Base-by-base conservation (phyloP, 1,140 invertebrate genomes). In the Diachasmimorpha longicaudata region DNA sequence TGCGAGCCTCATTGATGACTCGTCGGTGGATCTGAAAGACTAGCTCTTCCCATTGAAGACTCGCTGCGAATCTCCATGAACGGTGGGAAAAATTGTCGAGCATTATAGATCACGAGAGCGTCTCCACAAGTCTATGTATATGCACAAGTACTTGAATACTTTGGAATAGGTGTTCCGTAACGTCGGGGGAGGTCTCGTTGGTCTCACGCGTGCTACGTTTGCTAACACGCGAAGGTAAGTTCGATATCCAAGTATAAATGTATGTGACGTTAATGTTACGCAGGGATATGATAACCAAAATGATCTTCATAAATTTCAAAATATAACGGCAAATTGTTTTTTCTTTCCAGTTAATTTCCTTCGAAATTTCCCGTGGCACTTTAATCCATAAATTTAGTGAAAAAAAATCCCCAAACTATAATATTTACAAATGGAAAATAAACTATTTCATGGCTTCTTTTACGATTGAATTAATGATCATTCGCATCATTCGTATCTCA, bases 171-270 rank as follows among this genome's bases (percentile, higher is more conserved):
- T 75, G 73, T 75, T 75, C 73, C 73, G 73, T 75, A 75, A 75
- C 73, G 73, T 71, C 55, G 84, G 84, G 80, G 82, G 82, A 86
- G 83, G 83, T 84, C 84, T 86, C 79, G 79, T 76, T 85, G 83
- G 81, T 85, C 86, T 85, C 85, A 85, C 85, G 80, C 79, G 80
- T 79, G 78, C 81, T 82, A 81, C 81, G 81, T 77, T 82, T 77
- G 81, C 81, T 79, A 6, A 81, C 85, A 86, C 84, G 84, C 85
- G 79, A 85, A 58, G 39, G 46, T 58, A 44, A 58, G 46, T 31
- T 31, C 25, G 46, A 31, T 25, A 36, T 10, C 4, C 42, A 25
- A 70, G 14, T 31, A 31, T 31, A 31, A 31, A 6, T 31, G 46
- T 9, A 39, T 23, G 11, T 23, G 25, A 72, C 70, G 31, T n/a